These are phyloP conservation scores for Harpegnathos saltator DNA, from an alignment of 1,140 invertebrate genomes.

Conservation along the genomic window DNA sequence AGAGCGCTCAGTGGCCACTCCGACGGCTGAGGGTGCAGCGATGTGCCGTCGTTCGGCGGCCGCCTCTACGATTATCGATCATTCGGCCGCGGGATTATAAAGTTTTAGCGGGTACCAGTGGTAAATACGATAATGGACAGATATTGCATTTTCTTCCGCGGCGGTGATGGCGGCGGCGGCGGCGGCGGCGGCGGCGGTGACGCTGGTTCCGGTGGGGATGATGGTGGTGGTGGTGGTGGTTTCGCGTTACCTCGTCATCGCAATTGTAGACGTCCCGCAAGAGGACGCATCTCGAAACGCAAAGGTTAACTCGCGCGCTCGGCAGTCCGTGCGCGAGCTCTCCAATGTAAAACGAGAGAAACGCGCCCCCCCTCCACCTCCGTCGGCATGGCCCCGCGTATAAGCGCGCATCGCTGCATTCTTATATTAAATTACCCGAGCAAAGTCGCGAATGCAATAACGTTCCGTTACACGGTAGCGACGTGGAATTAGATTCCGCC, in stretches of 20 bases:
- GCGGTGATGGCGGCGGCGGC: constrained; percentile 38
- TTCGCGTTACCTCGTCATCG: constrained; percentile 29
- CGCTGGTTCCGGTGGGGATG: neutral
- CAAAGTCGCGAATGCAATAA: constrained; percentile 44
- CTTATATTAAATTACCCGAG: constrained; percentile 32
- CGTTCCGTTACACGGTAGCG: constrained; percentile 14
- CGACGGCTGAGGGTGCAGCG: constrained; percentile 28
- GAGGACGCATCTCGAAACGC: constrained; percentile 40
- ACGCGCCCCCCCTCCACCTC: neutral
- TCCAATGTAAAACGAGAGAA: constrained; percentile 40
- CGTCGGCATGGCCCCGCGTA: too few relatives aligned
- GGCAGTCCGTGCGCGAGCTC: constrained; percentile 20
- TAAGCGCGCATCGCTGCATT: neutral
- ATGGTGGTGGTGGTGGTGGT: constrained; percentile 46
- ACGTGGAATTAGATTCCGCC: constrained; percentile 25
- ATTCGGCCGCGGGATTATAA: neutral
- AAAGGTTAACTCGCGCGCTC: constrained; percentile 38
- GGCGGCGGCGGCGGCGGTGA: constrained; percentile 22
- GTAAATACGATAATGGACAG: constrained; percentile 44
- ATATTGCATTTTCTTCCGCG: constrained; percentile 68
- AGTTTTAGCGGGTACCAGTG: constrained; percentile 20
- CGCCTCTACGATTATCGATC: constrained; percentile 17
- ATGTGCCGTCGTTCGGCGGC: constrained; percentile 23
- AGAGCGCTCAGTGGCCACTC: too few relatives aligned
- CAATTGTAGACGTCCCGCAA: neutral